Evolutionary conservation across 2,113 vertebrate genomes (phyloP).

Genomic region (Protobothrops flavoviridis): DNA sequence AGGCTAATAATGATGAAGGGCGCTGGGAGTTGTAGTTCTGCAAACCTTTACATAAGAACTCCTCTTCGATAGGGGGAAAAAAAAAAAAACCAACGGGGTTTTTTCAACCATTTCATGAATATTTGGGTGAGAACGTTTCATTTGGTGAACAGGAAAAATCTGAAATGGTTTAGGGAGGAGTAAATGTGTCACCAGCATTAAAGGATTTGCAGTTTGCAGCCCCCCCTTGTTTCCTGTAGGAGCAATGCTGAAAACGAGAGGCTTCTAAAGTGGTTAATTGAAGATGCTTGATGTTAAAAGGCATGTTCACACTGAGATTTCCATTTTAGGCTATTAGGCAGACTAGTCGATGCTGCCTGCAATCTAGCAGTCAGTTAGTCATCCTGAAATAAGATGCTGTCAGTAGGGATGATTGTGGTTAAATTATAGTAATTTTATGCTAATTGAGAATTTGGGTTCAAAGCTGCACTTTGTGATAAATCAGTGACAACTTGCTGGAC

Average conservation of each 20-base stretch:
- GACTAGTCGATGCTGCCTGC: not conserved
- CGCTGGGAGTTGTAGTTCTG: not conserved
- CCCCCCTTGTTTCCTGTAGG: not conserved
- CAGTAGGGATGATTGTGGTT: not conserved
- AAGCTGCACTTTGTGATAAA: slow-evolving; percentile 17
- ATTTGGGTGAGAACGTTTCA: not conserved
- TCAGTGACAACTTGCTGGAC: slow-evolving; percentile 23
- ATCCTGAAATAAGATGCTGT: slow-evolving; percentile 9
- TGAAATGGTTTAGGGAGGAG: not conserved
- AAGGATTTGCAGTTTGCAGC: not conserved
- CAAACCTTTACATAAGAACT: not conserved
- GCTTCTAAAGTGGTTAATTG: slow-evolving; percentile 23
- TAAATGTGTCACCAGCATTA: not conserved
- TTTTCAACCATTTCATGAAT: not conserved
- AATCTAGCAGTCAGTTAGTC: slow-evolving; percentile 14
- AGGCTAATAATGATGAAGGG: not conserved
- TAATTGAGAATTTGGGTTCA: slow-evolving; percentile 34
- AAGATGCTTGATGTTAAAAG: not conserved
- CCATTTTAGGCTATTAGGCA: slow-evolving; percentile 6
- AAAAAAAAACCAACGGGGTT: not conserved
- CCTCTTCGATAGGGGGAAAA: not conserved
- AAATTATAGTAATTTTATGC: slow-evolving; percentile 37
- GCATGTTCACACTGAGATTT: not conserved
- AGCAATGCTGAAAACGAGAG: not conserved
- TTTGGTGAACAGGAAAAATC: not conserved